Base-by-base conservation (phyloP, 1,140 invertebrate species). In the Meteorus sp. region DNA sequence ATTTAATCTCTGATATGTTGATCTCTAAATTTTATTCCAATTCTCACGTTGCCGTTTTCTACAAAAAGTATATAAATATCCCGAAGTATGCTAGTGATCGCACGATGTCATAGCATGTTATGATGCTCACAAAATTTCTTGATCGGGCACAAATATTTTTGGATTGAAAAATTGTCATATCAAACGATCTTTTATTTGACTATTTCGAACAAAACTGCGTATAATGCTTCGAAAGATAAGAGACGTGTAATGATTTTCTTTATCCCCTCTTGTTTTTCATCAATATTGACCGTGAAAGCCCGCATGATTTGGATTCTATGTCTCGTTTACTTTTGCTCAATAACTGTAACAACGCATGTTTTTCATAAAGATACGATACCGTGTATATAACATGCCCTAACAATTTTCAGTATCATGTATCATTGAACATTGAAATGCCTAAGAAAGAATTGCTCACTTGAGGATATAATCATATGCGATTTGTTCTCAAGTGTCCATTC, bases 61-160 rank as follows among this genome's bases (percentile, higher is more conserved):
- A 29, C 15, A n/a, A n/a, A n/a, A n/a, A n/a, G 4, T 39, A 39
- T 39, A 39, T 5, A 39, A 39, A 8, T 7, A 39, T 39, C 8
- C 35, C 35, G 35, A 39, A 39, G 35, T 71, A 71, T 71, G 69
- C 63, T 67, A 68, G 55, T 63, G 68, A 69, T 68, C 72, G 70
- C 73, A 75, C 71, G 73, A 70, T 67, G 69, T 72, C 65, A 69
- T 66, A 56, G 68, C 71, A 75, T 73, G 71, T 63, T 62, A 63
- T 62, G 23, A 44, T 13, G 31, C 51, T 23, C 31, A 25, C 13
- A 51, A 52, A 7, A 48, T 29, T 1, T 27, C 2, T 9, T 39
- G 35, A 41, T 19, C 5, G 22, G 13, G 13, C 20, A 22, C 9
- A 51, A 31, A 33, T 7, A 35, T 9, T 53, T 53, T 53, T 53